Base-by-base conservation (phyloP, 2,797 vertebrate genomes). In the Neosalanx taihuensis region DNA sequence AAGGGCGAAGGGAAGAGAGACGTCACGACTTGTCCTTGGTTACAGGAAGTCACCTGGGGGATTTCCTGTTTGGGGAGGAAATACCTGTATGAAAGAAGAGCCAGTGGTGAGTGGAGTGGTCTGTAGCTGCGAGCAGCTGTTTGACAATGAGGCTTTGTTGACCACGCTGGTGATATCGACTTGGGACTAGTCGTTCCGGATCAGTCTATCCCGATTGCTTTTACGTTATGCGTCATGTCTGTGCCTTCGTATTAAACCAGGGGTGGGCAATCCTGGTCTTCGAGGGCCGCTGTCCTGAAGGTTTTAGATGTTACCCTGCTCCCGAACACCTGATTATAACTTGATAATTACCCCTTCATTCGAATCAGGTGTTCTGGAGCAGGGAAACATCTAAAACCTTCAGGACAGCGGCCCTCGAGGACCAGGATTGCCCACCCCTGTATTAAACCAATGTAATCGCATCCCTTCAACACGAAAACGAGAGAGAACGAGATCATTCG, bases 401-500 rank as follows among this genome's bases (percentile, higher is more conserved):
- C n/a, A n/a, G n/a, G n/a, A n/a, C n/a, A n/a, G n/a, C n/a, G n/a
- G n/a, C n/a, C n/a, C n/a, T n/a, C n/a, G n/a, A n/a, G n/a, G n/a
- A n/a, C n/a, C n/a, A n/a, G n/a, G n/a, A n/a, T n/a, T n/a, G n/a
- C n/a, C n/a, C 23, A 53, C 23, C n/a, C 7, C 64, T 68, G 1
- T 56, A 56, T 56, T n/a, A 56, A 13, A 49, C 57, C 30, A 17
- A 7, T 20, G 37, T 68, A 56, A 23, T 37, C 26, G n/a, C 2
- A 2, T 46, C 51, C 51, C 17, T 17, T 56, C 17, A 17, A 3
- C 10, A 17, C 51, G 4, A 41, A 4, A 4, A 10, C 10, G 1
- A 77, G 2, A 67, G n/a, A 49, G 31, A 53, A 56, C n/a, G 17
- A 56, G 67, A 51, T 46, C 35, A 26, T 37, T 64, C 63, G 7